Percentiles rank a stretch among this genome's conserved stretches.
Conservation (phyloP, 2,888 invertebrate species). For the Mimachlamys varia region DNA sequence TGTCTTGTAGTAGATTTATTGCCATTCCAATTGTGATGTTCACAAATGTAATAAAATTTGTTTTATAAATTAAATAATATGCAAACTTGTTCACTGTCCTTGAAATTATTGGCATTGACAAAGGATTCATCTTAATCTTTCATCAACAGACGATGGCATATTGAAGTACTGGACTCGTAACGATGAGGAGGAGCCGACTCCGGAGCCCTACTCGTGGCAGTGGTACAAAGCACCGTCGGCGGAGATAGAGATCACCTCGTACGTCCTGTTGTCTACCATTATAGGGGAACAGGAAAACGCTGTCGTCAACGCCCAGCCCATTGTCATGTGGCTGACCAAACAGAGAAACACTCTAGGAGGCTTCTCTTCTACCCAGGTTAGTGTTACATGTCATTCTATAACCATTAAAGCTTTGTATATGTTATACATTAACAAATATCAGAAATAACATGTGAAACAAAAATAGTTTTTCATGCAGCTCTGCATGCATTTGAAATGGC, state of each 20-base stretch:
- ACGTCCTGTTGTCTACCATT: slow-evolving; percentile 89
- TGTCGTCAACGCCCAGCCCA: slow-evolving; percentile 81
- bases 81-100: no score
- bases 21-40: no score
- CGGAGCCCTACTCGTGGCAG: slow-evolving; percentile 59
- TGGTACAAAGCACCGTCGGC: slow-evolving; percentile 86
- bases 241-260: slow-evolving; percentile 94
- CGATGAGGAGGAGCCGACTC: slow-evolving; percentile 54
- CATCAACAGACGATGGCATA: slow-evolving; percentile 2
- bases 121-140: neutral
- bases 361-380: slow-evolving; percentile 80
- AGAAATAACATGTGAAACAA: no score
- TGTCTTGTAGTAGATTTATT: no score
- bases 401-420: neutral
- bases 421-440: neutral
- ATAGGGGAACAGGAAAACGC: slow-evolving; percentile 81
- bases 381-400: neutral
- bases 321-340: slow-evolving; percentile 88
- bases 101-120: no score
- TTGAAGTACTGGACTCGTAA: slow-evolving; percentile 92
- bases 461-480: no score
- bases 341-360: slow-evolving; percentile 87
- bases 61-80: no score
- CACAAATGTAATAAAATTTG: no score
- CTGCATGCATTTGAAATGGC: no score